Base-by-base conservation (phyloP, 2,113 vertebrate genomes). In the Planiliza haematocheilus region DNA sequence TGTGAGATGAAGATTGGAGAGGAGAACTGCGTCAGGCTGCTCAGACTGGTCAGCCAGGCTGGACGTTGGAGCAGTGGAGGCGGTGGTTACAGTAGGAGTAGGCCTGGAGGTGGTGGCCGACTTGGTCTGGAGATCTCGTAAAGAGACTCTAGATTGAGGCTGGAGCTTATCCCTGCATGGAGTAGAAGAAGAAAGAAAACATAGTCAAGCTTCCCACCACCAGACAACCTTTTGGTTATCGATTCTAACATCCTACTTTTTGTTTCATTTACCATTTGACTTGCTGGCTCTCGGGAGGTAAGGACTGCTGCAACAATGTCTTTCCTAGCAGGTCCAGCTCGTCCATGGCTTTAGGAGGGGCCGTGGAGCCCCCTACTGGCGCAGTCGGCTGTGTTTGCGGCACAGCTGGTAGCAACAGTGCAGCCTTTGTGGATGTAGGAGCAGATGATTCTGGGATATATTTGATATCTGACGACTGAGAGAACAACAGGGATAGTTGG, bases 241-340 rank as follows among this genome's bases (percentile, higher is more conserved):
- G 20, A 42, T 1, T 52, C 16, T 8, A 41, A 10, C 11, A 50
- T 49, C 14, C 14, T 62, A 5, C 41, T 7, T 10, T 48, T 1
- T 4, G 10, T 14, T 14, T 36, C n/a, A 6, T 59, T 52, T 55
- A 87, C 98, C 98, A 99, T 92, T 96, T 96, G 82, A 99, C 93
- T 91, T 98, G 97, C 42, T 96, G 95, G 73, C 92, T 94, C 61
- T 95, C 95, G 10, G 97, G 96, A 73, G 98, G 98, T 77, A 99
- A 89, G 0, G 97, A 97, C 89, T 99, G 97, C 77, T 97, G 96
- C 61, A 99, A 82, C 64, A 99, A 90, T 0, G 95, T 96, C 91
- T 98, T 98, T 53, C 98, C 98, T 80, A 99, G 91, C 62, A 96
- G 77, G 62, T 99, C 97, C 70, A 99, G 91, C 85, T 96, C 96